Base-by-base conservation (phyloP, 2,888 invertebrate genomes). In the Agriopis marginaria region DNA sequence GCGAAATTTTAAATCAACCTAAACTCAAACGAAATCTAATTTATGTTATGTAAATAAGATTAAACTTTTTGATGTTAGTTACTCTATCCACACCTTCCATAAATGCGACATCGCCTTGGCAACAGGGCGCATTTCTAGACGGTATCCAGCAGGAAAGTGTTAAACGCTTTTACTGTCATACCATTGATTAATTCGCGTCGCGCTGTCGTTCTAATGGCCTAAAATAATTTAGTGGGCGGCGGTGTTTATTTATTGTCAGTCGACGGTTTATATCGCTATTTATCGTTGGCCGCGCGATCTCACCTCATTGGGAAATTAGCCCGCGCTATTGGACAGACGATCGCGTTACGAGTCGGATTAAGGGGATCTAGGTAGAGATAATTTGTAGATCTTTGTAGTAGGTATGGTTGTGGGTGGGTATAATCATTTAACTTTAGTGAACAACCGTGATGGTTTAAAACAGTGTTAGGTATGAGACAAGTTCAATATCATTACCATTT, bases 221-320 rank as follows among this genome's bases (percentile, higher is more conserved):
- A 87, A 93, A 93, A 92, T 93, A 89, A 92, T 93, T 92, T 91
- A 92, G 89, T 90, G 87, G 91, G 88, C 86, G 89, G 84, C 86
- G 81, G 82, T 83, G 86, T 85, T 90, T 89, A 91, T 90, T 91
- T 91, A 91, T 90, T 85, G 86, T 88, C 83, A 81, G 82, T 77
- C 82, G 81, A 78, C 79, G 81, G 83, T 80, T 81, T 81, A 81
- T 84, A 86, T 86, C 82, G 84, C 82, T 83, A 85, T 85, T 87
- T 87, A 85, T 85, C 84, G 84, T 55, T 42, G 44, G 51, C 47
- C 56, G 61, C 60, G 44, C 49, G 64, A 74, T 74, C 68, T 70
- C 67, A 65, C 65, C 63, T 68, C 70, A 69, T 73, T 67, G 45
- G 50, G 60, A 61, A 56, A 68, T 68, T 68, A 64, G 61, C 44